These are phyloP conservation scores for Rhynchophorus ferrugineus DNA, from an alignment of 1,140 invertebrate genomes.

Conservation along the genomic window DNA sequence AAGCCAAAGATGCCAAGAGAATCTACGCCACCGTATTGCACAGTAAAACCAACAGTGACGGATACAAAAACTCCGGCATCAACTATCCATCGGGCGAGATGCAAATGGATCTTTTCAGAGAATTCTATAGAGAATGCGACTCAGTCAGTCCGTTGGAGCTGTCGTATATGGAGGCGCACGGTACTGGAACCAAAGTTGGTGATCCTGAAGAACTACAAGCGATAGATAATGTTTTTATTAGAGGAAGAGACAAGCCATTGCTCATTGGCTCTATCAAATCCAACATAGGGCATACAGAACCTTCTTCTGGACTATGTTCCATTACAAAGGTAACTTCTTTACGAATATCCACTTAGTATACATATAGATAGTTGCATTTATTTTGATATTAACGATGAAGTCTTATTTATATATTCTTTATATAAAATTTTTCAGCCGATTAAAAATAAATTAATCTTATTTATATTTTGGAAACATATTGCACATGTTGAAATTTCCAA, in stretches of 20 bases:
- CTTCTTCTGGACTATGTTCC: constrained; percentile 78
- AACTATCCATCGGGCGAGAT: constrained; percentile 81
- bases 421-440: no score
- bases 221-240: constrained; percentile 77
- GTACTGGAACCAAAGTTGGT: constrained; percentile 71
- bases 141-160: constrained; percentile 58
- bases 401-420: no score
- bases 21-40: constrained; percentile 53
- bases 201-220: constrained; percentile 84
- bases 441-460: no score
- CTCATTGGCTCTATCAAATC: constrained; percentile 87
- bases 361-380: no score
- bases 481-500: no score
- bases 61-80: constrained; percentile 65
- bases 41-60: constrained; percentile 74
- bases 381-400: no score
- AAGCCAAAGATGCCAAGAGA: constrained; percentile 65
- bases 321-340: constrained; percentile 77
- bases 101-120: constrained; percentile 68
- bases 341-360: no score
- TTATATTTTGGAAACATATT: no score
- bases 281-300: constrained; percentile 88
- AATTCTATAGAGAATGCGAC: constrained; percentile 65
- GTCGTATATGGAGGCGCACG: constrained; percentile 84
- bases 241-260: constrained; percentile 57